Percentiles rank a stretch among this genome's conserved stretches.
These are phyloP conservation scores for Hirtodrosophila cameraria DNA, from an alignment of 2,888 invertebrate species.

Conservation along the genomic window DNA sequence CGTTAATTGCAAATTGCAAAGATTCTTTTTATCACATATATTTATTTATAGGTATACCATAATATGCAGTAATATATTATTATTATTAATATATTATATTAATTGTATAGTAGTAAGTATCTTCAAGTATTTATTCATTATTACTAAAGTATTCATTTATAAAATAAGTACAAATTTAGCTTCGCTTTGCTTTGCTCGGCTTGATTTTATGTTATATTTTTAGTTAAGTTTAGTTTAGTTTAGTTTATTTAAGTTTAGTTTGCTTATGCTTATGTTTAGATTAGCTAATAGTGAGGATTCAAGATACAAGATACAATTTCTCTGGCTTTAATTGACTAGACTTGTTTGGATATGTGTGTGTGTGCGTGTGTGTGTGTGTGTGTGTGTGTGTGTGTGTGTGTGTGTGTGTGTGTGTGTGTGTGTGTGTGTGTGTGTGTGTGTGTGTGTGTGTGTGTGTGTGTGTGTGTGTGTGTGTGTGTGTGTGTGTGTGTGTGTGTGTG, in stretches of 20 bases:
- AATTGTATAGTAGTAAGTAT: not conserved
- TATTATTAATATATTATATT: constrained; percentile 24
- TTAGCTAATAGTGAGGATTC: constrained; percentile 62
- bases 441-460: constrained; percentile 18
- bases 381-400: constrained; percentile 2
- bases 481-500: constrained; percentile 15
- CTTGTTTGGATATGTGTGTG: constrained; percentile 30
- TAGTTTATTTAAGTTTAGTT: constrained; percentile 10
- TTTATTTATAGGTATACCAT: constrained; percentile 46
- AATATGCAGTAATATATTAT: constrained; percentile 30
- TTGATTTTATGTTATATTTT: constrained; percentile 17
- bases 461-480: constrained; percentile 22
- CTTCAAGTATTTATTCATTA: constrained; percentile 1
- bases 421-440: constrained; percentile 15
- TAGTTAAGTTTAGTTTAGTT: constrained; percentile 10
- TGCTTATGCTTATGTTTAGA: constrained; percentile 33
- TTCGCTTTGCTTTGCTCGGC: constrained; percentile 16
- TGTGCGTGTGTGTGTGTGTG: constrained; percentile 20
- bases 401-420: constrained; percentile 21
- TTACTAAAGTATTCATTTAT: constrained; percentile 52
- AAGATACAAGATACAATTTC: constrained; percentile 63
- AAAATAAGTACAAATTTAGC: constrained; percentile 67
- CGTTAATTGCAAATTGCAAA: constrained; percentile 49
- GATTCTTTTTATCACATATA: constrained; percentile 54
- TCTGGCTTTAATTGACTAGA: constrained; percentile 71